Evolutionary conservation across 1,140 invertebrate genomes (phyloP), one percentile per base, ranked within the genome.

Genomic region (silkworm (Bombyx mori)): DNA sequence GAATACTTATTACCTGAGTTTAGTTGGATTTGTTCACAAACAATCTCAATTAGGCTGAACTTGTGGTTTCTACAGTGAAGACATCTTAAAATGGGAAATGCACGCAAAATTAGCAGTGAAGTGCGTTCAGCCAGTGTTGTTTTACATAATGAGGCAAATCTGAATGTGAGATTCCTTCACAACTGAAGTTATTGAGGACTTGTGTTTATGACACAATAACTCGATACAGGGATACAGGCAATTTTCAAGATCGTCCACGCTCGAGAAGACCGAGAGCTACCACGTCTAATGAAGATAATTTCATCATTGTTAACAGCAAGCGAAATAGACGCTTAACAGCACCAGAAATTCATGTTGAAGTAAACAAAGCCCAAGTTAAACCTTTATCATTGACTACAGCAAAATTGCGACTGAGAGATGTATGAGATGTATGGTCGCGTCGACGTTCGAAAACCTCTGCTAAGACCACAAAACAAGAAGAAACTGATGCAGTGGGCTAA

Each of bases 311-410:
- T 42, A 56, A 35, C 1, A 56, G 58, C 47, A 56, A 69, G 60
- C 48, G 52, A 12, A 63, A 66, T 59, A 62, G 54, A 59, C 45
- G 54, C 22, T 35, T 61, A 54, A 59, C 59, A 60, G 54, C 57
- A 44, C 50, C 60, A 62, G 60, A 65, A 61, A 62, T 59, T 18
- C 56, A 50, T 7, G 49, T 50, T 43, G 57, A 65, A 61, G 53
- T 61, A 10, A 65, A 58, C 26, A 65, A 61, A 65, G 50, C 51
- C 10, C 60, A 54, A 45, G 10, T 8, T 49, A 57, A 65, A 59
- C 59, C 49, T 58, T 26, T 56, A 43, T 58, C 53, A 47, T 12
- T 58, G 59, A 56, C 57, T 63, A 60, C 54, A 57, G 54, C 57
- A 48, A 53, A 57, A 12, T 3, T 54, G 18, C 54, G 56, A 56